Conservation (phyloP, 2,888 invertebrate genomes). For the Girardia tigrina region DNA sequence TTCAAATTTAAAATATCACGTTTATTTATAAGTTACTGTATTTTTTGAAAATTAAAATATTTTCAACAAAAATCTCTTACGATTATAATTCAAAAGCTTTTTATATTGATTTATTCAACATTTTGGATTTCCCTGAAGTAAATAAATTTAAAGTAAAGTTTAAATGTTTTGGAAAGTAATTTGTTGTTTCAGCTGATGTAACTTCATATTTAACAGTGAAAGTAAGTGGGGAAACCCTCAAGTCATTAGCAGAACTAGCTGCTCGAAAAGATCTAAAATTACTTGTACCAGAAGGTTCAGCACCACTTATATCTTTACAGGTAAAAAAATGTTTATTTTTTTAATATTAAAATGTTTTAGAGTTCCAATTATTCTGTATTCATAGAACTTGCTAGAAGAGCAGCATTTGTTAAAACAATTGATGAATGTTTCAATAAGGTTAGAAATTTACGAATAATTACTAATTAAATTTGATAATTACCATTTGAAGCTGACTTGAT, state of each 20-base stretch:
- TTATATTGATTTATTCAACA: no score
- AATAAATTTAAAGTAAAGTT: no score
- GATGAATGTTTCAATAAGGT: constrained; percentile 10
- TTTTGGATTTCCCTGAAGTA: no score
- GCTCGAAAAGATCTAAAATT: neutral
- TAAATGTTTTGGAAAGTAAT: neutral
- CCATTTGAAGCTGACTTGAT: no score
- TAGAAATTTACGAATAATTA: no score
- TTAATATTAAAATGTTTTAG: neutral
- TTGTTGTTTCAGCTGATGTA: neutral
- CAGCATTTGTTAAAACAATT: neutral
- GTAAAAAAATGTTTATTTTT: neutral
- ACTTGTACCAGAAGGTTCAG: neutral
- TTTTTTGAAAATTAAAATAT: no score
- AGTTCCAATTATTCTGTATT: constrained; percentile 1
- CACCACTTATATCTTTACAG: neutral
- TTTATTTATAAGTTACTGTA: no score
- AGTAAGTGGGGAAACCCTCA: neutral
- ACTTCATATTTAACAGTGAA: neutral
- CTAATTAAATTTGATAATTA: no score
- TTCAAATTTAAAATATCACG: no score
- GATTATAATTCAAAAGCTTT: no score
- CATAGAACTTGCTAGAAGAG: neutral
- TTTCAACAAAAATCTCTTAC: no score
- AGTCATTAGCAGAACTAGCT: neutral